Percentiles rank a stretch among this genome's conserved stretches.
These are phyloP conservation scores for Sipha maydis DNA, from an alignment of 2,888 invertebrate genomes.

Conservation along the genomic window DNA sequence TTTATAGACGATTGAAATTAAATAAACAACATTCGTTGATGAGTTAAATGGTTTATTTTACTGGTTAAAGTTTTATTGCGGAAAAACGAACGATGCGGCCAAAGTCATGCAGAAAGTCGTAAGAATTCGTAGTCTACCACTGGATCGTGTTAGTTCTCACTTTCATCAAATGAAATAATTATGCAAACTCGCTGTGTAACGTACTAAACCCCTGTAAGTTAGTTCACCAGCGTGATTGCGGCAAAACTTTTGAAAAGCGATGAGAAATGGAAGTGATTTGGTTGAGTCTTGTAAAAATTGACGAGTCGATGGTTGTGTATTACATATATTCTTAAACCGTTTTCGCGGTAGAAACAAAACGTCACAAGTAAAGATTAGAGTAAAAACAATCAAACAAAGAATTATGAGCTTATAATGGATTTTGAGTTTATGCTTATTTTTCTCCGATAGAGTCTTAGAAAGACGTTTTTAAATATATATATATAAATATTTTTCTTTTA, in stretches of 20 bases:
- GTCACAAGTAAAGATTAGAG: background rate
- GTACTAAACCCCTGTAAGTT: background rate
- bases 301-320: background rate
- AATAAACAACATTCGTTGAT: too few species aligned
- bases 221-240: background rate
- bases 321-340: background rate
- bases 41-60: too few species aligned
- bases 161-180: background rate
- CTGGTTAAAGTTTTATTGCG: background rate
- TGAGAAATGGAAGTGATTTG: background rate
- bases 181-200: background rate
- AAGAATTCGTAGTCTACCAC: background rate
- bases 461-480: too few species aligned
- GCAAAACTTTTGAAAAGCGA: background rate
- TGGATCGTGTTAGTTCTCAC: background rate
- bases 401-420: background rate
- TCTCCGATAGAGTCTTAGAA: background rate
- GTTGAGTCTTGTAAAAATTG: background rate
- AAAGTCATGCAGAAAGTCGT: background rate
- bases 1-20: too few species aligned
- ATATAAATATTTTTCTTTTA: background rate
- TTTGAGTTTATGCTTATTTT: background rate
- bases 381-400: background rate
- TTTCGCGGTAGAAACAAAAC: background rate
- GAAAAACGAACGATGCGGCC: background rate